phyloP scores from a whole-genome alignment of 2,113 vertebrate species.

The Addax nasomaculatus region DNA sequence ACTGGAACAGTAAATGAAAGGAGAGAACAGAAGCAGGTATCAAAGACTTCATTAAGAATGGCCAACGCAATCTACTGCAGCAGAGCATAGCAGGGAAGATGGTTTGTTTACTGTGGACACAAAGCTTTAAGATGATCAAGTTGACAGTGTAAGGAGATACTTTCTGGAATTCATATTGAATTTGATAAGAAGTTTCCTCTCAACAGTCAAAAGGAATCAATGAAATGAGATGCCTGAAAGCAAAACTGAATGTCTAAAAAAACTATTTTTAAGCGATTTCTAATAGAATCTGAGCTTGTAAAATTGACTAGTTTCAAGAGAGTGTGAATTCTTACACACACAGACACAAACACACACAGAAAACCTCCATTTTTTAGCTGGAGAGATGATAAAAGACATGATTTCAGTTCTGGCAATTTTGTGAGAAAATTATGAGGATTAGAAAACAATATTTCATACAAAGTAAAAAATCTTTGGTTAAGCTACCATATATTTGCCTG shows the following conservation, averaged over 20 bases:
- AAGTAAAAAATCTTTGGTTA: neutral
- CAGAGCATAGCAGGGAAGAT: neutral
- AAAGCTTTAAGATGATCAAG: neutral
- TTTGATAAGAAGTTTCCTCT: conserved; percentile 1
- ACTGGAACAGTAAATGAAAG: neutral
- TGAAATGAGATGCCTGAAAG: neutral
- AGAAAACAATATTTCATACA: neutral
- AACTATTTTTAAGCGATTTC: neutral
- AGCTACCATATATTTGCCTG: neutral
- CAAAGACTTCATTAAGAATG: neutral
- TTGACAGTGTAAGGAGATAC: neutral
- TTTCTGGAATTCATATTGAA: neutral
- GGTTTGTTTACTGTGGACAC: neutral
- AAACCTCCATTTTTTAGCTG: neutral
- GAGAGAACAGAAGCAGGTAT: neutral
- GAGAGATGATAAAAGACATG: neutral
- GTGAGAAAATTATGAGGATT: neutral
- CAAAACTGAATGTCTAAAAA: neutral
- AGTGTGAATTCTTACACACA: neutral
- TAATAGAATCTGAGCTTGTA: neutral
- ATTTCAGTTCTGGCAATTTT: neutral
- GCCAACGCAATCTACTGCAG: neutral
- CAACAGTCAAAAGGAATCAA: neutral
- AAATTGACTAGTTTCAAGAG: neutral
- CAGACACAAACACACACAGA: too few species aligned